Conservation (phyloP, 2,797 vertebrate species). For the Poeciliopsis infans region DNA sequence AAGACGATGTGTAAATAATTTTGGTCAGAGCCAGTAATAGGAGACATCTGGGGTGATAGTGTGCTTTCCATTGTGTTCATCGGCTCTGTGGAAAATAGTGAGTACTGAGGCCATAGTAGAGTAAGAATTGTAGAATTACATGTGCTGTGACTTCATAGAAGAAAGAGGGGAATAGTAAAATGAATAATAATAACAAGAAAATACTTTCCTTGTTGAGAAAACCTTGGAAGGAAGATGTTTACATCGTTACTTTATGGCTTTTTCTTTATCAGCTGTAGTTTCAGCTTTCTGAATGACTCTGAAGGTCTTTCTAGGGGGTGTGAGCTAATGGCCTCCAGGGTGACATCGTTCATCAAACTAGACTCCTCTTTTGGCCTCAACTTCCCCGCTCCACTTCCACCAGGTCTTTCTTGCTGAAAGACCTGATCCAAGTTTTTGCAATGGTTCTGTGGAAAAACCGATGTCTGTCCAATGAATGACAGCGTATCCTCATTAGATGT, state of each 20-base stretch:
- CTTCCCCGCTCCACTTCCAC: constrained; percentile 53
- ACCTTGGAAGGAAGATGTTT: background rate
- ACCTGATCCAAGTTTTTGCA: constrained; percentile 49
- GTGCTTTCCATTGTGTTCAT: constrained; percentile 82
- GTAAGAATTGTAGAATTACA: constrained; percentile 49
- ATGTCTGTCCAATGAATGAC: constrained; percentile 43
- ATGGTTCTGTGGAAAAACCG: constrained; percentile 58
- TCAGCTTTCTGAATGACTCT: constrained; percentile 20
- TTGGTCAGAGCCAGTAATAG: constrained; percentile 77
- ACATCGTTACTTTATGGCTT: background rate
- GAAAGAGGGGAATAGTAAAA: constrained; percentile 46
- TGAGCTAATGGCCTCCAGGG: constrained; percentile 58
- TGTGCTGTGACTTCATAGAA: constrained; percentile 64
- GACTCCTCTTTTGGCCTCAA: constrained; percentile 60
- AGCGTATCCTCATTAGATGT: constrained; percentile 24
- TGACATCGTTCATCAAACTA: constrained; percentile 54
- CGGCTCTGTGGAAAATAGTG: constrained; percentile 38
- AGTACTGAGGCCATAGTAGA: constrained; percentile 46
- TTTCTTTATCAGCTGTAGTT: constrained; percentile 13
- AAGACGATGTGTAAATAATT: constrained; percentile 79
- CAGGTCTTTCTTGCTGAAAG: constrained; percentile 59
- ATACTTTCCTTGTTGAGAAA: background rate
- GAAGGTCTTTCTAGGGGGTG: constrained; percentile 41
- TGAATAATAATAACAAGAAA: background rate
- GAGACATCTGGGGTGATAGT: constrained; percentile 81